These are phyloP conservation scores for Tragelaphus oryx DNA, from an alignment of 2,797 vertebrate genomes.

Conservation along the genomic window DNA sequence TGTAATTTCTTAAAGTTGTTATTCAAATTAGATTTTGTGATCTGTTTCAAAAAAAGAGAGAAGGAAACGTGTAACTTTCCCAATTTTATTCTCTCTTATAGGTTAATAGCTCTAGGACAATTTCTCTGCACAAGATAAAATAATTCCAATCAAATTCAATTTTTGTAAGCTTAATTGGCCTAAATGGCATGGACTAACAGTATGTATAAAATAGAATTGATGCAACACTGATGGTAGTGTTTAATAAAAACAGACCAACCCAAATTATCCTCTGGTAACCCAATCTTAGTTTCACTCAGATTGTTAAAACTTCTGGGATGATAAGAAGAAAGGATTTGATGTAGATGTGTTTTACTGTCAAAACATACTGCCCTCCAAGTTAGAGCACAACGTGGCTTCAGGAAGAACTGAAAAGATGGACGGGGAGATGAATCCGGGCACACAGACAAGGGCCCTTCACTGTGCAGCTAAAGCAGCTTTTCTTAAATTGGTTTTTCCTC, in stretches of 20 bases:
- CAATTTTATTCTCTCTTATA: background rate
- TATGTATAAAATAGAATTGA: background rate
- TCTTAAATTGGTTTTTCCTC: background rate
- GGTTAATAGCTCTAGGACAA: constrained; percentile 22
- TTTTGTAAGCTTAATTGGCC: background rate
- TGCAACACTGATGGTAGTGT: background rate
- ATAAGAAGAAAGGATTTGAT: background rate
- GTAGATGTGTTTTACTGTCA: background rate
- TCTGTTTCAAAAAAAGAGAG: background rate
- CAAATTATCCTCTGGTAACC: background rate
- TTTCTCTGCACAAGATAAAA: background rate
- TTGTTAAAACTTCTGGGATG: background rate
- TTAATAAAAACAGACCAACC: background rate
- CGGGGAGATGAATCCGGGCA: background rate
- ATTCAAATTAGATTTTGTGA: constrained; percentile 45
- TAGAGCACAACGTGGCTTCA: background rate
- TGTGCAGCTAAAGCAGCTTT: background rate
- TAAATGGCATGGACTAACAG: background rate
- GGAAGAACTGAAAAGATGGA: background rate
- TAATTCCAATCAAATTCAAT: constrained; percentile 26
- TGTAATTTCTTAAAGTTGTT: constrained; percentile 32
- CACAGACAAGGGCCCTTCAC: background rate
- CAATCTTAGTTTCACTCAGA: background rate
- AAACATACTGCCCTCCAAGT: background rate
- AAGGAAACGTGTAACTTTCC: background rate